Conservation (phyloP, 2,113 vertebrate species). For the Thalassoma bifasciatum region DNA sequence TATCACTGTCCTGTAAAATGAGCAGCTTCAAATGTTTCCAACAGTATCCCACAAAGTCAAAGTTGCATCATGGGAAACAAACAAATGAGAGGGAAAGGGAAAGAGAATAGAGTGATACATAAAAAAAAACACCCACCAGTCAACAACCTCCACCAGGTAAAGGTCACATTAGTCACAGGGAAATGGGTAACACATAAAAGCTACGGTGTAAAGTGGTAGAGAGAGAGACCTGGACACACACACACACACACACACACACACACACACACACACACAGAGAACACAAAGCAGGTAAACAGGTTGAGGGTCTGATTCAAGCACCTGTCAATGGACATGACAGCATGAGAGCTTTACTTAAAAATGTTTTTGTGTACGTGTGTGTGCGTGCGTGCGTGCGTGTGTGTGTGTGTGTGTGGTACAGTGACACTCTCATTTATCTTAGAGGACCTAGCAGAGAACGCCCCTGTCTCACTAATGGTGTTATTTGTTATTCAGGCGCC, state of each 20-base stretch:
- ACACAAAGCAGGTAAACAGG: constrained; percentile 20
- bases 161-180: constrained; percentile 9
- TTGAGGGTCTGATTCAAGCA: constrained; percentile 54
- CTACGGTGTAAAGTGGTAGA: neutral
- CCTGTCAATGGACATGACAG: constrained; percentile 47
- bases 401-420: neutral
- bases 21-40: neutral
- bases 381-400: constrained; percentile 26
- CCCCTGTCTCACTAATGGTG: constrained; percentile 67
- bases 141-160: neutral
- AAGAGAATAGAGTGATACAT: no score
- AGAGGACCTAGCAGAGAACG: constrained; percentile 60
- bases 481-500: constrained; percentile 74
- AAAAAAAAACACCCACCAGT: no score
- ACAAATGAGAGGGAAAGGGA: neutral
- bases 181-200: neutral
- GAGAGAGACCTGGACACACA: constrained; percentile 27
- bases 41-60: neutral
- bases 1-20: neutral
- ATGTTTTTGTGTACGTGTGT: constrained; percentile 42
- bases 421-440: constrained; percentile 67
- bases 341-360: constrained; percentile 40
- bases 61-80: neutral
- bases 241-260: neutral
- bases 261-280: constrained; percentile 32